Conservation (phyloP, 2,888 invertebrate genomes). For the Drosophila tanythrix region DNA sequence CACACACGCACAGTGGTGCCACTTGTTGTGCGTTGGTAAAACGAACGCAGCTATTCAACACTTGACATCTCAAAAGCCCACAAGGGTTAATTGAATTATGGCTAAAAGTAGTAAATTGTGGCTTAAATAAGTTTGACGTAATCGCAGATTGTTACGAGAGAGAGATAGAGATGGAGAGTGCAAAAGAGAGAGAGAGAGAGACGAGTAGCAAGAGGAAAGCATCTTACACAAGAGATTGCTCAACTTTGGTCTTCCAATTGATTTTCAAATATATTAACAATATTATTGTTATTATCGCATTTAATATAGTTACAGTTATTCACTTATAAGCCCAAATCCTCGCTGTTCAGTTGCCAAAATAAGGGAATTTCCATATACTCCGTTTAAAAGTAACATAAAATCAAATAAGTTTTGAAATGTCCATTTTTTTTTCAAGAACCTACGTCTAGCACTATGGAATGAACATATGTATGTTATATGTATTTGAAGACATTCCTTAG, state of each 20-base stretch:
- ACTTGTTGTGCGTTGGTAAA: slow-evolving; percentile 10
- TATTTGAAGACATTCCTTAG: neutral
- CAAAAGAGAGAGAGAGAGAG: neutral
- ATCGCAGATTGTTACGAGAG: neutral
- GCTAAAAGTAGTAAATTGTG: neutral
- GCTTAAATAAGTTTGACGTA: neutral
- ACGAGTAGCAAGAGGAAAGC: neutral
- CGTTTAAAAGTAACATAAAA: neutral
- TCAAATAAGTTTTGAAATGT: neutral
- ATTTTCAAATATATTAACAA: neutral
- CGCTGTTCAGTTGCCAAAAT: neutral
- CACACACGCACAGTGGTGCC: neutral
- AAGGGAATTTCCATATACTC: neutral
- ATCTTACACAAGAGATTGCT: neutral
- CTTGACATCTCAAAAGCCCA: slow-evolving; percentile 26
- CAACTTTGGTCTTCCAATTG: neutral
- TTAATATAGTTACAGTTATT: neutral
- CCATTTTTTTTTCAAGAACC: neutral
- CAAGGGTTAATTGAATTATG: neutral
- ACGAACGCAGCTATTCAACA: slow-evolving; percentile 34
- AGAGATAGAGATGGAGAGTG: neutral
- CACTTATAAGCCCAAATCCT: neutral
- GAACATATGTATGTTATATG: neutral
- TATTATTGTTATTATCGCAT: neutral
- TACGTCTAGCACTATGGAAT: neutral